Percentiles rank a stretch among this genome's conserved stretches.
phyloP scores from a whole-genome alignment of 2,888 invertebrate species.

The Ecliptopera silaceata region DNA sequence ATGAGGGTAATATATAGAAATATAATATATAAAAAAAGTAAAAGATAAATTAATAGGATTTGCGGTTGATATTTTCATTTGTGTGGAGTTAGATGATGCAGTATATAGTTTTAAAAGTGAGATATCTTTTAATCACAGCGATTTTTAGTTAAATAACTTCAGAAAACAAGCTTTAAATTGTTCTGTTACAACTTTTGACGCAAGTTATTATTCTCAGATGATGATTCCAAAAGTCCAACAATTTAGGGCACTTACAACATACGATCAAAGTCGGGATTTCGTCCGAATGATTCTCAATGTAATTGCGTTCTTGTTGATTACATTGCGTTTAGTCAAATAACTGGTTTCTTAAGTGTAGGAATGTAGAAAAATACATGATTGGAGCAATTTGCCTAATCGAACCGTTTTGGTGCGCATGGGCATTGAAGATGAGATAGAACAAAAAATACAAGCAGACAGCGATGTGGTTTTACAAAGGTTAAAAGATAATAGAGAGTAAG shows the following conservation, averaged over 20 bases:
- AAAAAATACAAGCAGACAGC: constrained; percentile 15
- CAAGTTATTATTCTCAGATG: constrained; percentile 3
- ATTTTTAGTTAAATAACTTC: too few species aligned
- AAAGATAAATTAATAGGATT: too few species aligned
- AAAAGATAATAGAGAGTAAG: not conserved
- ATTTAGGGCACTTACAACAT: constrained; percentile 14
- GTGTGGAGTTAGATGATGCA: too few species aligned
- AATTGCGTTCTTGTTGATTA: constrained; percentile 32
- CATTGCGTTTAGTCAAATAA: constrained; percentile 35
- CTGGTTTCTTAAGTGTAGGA: constrained; percentile 31
- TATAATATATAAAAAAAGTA: too few species aligned
- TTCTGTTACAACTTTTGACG: not conserved
- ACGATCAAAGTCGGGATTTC: constrained; percentile 8
- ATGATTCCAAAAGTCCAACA: not conserved
- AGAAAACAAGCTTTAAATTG: not conserved
- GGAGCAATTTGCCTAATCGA: constrained; percentile 52
- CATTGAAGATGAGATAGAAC: constrained; percentile 16
- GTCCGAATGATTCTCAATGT: constrained; percentile 28
- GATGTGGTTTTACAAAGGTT: not conserved
- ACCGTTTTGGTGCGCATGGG: constrained; percentile 35
- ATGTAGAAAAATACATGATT: constrained; percentile 49
- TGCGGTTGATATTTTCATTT: too few species aligned
- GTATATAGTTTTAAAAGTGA: too few species aligned
- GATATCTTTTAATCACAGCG: too few species aligned
- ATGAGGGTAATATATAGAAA: too few species aligned